A percentile compares a stretch with the other conserved stretches of the same genome.
Conservation (phyloP, 2,888 invertebrate species). For the Eumerus sabulonum region DNA sequence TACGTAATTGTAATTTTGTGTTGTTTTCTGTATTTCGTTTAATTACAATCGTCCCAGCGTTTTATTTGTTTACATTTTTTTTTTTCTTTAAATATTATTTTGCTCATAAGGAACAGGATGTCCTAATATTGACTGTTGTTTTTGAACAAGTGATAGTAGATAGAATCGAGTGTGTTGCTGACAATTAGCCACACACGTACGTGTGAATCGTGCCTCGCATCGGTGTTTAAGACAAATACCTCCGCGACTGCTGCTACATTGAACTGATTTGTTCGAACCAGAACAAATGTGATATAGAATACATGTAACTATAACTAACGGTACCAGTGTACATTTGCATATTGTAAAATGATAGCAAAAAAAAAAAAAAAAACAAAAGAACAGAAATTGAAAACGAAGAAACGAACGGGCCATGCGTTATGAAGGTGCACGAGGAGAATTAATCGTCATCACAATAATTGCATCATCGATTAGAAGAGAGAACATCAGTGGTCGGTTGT, state of each 20-base stretch:
- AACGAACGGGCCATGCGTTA: no score
- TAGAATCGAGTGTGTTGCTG: no score
- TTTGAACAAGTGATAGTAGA: no score
- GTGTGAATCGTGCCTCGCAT: no score
- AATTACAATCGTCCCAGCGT: constrained; percentile 50
- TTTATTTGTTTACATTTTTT: constrained; percentile 1
- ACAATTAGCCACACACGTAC: no score
- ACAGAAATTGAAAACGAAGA: no score
- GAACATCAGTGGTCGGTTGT: constrained; percentile 4
- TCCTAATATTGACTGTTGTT: no score
- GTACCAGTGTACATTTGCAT: constrained; percentile 22
- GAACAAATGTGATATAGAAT: constrained; percentile 35
- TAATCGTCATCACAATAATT: constrained; percentile 55
- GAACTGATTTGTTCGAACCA: constrained; percentile 13
- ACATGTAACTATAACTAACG: constrained; percentile 45
- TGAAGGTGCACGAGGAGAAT: constrained; percentile 32
- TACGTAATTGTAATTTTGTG: constrained; percentile 38
- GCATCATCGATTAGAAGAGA: constrained; percentile 23
- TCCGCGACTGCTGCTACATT: constrained; percentile 27
- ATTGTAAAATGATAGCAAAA: constrained; percentile 37
- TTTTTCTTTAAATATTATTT: constrained; percentile 7
- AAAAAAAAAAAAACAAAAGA: background rate
- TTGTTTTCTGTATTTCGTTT: constrained; percentile 31
- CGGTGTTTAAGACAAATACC: background rate
- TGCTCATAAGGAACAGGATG: constrained; percentile 12